A percentile compares a stretch with the other conserved stretches of the same genome.
phyloP scores from a whole-genome alignment of 2,888 invertebrate genomes.

The Lithophane semibrunnea region DNA sequence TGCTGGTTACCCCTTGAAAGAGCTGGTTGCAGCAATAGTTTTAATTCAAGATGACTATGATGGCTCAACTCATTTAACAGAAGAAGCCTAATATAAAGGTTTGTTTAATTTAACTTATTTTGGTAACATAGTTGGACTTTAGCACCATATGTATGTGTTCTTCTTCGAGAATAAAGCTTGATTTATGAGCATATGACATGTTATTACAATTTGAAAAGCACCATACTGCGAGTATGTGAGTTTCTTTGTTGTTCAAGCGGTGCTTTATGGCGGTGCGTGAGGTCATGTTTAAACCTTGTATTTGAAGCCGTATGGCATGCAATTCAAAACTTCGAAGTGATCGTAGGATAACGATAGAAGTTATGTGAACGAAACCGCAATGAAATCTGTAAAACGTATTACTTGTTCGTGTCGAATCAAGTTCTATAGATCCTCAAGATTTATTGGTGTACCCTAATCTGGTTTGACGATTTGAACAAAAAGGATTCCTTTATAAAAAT shows the following conservation, averaged over 20 bases:
- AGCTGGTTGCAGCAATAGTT: too few relatives aligned
- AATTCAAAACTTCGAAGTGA: background rate
- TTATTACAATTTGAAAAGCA: slow-evolving; percentile 38
- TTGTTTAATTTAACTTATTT: background rate
- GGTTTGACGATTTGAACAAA: slow-evolving; percentile 52
- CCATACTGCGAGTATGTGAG: slow-evolving; percentile 17
- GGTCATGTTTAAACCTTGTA: background rate
- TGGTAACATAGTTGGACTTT: background rate
- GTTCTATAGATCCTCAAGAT: slow-evolving; percentile 35
- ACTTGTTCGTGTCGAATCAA: slow-evolving; percentile 27
- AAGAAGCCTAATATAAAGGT: background rate
- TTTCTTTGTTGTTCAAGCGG: slow-evolving; percentile 34
- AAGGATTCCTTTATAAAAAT: slow-evolving; percentile 44
- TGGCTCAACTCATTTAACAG: too few relatives aligned
- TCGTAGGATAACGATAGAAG: background rate
- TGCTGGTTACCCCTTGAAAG: too few relatives aligned
- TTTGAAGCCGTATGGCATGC: background rate
- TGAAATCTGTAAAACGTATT: slow-evolving; percentile 25
- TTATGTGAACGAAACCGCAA: background rate
- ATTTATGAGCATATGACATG: slow-evolving; percentile 24
- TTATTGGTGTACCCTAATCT: slow-evolving; percentile 49
- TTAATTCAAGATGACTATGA: too few relatives aligned
- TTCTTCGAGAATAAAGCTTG: slow-evolving; percentile 6
- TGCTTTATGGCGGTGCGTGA: slow-evolving; percentile 3
- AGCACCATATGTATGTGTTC: background rate